Base-by-base conservation (phyloP, 2,888 invertebrate genomes). In the Drosophila paranaensis region DNA sequence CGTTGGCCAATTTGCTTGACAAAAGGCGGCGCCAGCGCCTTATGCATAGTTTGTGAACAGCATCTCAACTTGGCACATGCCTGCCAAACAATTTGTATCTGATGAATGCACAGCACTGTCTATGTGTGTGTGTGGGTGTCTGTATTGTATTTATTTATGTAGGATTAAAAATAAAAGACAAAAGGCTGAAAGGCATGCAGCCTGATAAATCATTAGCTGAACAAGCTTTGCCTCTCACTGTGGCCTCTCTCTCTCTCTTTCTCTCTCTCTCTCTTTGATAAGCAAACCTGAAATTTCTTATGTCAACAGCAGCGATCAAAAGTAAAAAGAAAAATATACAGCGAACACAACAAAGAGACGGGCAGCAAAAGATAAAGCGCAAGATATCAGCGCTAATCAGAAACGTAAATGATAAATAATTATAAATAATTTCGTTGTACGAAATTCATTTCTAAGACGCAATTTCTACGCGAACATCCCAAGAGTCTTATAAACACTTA, bases 391-490 rank as follows among this genome's bases (percentile, higher is more conserved):
- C 56, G 60, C 71, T 40, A 82, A 83, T 88, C 88, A 76, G 76
- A 72, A 67, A 77, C 86, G 86, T 85, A 74, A 88, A 86, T 77
- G 87, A 80, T 86, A 88, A 88, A 84, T 88, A 84, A 86, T 71
- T 86, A 71, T 70, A 83, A 71, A 82, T 88, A 75, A 82, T 68
- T 77, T 82, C 33, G 63, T 60, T 61, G 68, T 55, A 51, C 48
- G 16, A 43, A 60, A 20, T 77, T 61, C 25, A 57, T 81, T 61
- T 16, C 43, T 69, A 71, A 82, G 80, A 77, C 83, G 83, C 83
- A 86, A 77, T 88, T 73, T 20, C 0, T 35, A 2, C 30, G n/a
- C 2, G 2, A 40, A 40, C 11, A 27, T 54, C 39, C 11, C 53
- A 25, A 37, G 33, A 35, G 33, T 33, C 6, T 6, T 33, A 33